Base-by-base conservation (phyloP, 2,113 vertebrate species). In the Dryoscopus gambensis region DNA sequence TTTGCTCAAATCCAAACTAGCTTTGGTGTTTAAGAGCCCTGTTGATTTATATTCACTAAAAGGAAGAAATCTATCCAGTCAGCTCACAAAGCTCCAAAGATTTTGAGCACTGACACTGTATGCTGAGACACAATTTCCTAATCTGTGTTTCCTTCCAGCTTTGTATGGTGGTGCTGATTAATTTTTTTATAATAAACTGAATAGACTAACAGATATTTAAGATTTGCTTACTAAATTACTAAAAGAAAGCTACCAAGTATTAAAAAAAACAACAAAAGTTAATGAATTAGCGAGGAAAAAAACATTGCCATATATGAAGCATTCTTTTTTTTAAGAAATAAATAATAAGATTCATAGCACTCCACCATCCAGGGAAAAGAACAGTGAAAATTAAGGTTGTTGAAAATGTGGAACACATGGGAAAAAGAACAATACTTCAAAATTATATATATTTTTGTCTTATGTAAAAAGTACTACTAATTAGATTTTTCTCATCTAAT, bases 401-500 rank as follows among this genome's bases (percentile, higher is more conserved):
- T 63, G 37, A 87, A 85, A 93, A 28, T 44, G 42, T 81, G 25
- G 18, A 74, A 42, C 20, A 62, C 27, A 5, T 39, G 25, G 52
- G 57, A 49, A 96, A 93, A 95, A 40, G 17, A 82, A 7, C 47
- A 93, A 33, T 90, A 47, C 6, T 88, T 89, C 57, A 93, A 96
- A 95, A 21, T 77, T 56, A 73, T 70, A 87, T 65, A 10, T 63
- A 9, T 28, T 60, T 71, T 75, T 80, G 5, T 75, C 60, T 90
- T 42, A n/a, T 37, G 21, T 88, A 95, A 89, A 52, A 89, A 87
- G 16, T 37, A 49, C 16, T 73, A 57, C 68, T 31, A 73, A 92
- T 95, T 94, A 62, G 55, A 79, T 97, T 92, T 96, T 84, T 89
- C 25, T 63, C 35, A 65, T 82, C 9, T 39, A 46, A n/a, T 40